Conservation (phyloP, 2,888 invertebrate genomes). For the Cataglyphis cursor region DNA sequence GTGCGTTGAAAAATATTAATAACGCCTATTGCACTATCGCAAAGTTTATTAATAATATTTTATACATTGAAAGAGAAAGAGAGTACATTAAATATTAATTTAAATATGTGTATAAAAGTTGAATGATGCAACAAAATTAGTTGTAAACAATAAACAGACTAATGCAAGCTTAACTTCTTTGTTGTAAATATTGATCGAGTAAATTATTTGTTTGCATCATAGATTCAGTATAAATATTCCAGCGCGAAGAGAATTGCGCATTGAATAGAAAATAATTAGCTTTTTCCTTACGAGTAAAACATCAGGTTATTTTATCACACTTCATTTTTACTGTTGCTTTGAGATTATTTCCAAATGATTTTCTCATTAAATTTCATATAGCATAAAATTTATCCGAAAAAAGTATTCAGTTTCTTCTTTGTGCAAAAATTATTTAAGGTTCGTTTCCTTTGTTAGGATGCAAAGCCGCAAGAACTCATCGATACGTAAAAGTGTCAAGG, state of each 20-base stretch:
- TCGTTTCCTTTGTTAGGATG: constrained; percentile 49
- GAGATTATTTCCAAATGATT: constrained; percentile 53
- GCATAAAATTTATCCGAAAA: constrained; percentile 19
- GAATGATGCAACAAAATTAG: not conserved
- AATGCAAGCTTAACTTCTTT: not conserved
- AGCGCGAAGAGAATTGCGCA: not conserved
- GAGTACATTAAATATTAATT: constrained; percentile 15
- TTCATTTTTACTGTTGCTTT: constrained; percentile 64
- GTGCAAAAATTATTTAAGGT: constrained; percentile 56
- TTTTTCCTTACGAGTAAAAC: constrained; percentile 48
- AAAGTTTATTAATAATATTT: not conserved
- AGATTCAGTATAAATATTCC: not conserved
- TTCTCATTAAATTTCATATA: constrained; percentile 21
- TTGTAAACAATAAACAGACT: not conserved
- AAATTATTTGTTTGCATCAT: not conserved
- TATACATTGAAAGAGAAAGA: too few relatives aligned
- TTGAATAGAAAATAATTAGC: constrained; percentile 61
- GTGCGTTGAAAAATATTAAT: not conserved
- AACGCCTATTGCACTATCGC: not conserved
- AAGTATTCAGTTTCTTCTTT: not conserved
- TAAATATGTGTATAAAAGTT: not conserved
- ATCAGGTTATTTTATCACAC: constrained; percentile 59
- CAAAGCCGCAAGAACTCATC: constrained; percentile 53
- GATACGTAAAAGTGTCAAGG: constrained; percentile 69
- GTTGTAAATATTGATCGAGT: constrained; percentile 7